Conservation (phyloP, 2,888 invertebrate species). For the Cheilosia vulpina region DNA sequence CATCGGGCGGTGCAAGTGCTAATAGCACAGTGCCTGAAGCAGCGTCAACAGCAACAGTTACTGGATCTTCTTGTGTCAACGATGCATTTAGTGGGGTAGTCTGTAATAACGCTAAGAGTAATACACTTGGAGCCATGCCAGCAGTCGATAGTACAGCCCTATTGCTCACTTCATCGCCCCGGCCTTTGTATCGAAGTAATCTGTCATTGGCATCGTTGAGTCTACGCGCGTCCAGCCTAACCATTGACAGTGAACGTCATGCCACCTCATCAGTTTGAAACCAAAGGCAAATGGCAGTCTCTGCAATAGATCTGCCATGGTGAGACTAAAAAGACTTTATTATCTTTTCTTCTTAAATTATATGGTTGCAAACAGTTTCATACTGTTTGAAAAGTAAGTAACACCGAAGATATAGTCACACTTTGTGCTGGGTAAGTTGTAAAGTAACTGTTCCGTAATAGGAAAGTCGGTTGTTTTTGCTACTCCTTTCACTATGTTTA, state of each 20-base stretch:
- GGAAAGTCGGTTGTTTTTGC: background rate
- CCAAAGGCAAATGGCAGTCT: constrained; percentile 61
- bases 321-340: constrained; percentile 57
- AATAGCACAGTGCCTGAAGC: constrained; percentile 54
- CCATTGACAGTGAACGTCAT: constrained; percentile 84
- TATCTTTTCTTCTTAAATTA: constrained; percentile 9
- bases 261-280: constrained; percentile 85
- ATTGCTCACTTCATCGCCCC: constrained; percentile 79
- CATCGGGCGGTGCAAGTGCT: constrained; percentile 45
- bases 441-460: background rate
- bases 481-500: no score
- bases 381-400: constrained; percentile 3
- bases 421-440: background rate
- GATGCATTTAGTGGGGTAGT: constrained; percentile 68
- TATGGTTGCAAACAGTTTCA: background rate
- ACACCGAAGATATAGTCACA: background rate
- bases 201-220: constrained; percentile 83
- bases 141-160: constrained; percentile 78
- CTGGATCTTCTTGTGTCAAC: constrained; percentile 35
- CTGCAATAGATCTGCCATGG: constrained; percentile 59
- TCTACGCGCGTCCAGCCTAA: constrained; percentile 82
- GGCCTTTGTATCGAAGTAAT: constrained; percentile 81
- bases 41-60: constrained; percentile 43
- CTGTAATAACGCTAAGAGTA: constrained; percentile 76
- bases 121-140: constrained; percentile 59